Base-by-base conservation (phyloP, 2,888 invertebrate genomes). In the Eupithecia vulgata region DNA sequence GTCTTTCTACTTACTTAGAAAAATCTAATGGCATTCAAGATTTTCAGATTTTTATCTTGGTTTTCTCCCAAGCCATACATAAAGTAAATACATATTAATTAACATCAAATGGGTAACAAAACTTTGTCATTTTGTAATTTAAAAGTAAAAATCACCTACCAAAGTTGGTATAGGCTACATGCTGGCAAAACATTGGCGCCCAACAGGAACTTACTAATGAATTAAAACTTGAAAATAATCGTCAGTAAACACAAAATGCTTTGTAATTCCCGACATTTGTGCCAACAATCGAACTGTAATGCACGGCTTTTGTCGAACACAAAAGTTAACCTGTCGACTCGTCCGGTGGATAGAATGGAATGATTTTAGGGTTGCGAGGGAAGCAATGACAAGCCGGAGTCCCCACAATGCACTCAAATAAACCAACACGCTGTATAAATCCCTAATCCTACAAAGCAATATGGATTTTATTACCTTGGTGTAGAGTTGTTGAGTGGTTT, bases 271-370 rank as follows among this genome's bases (percentile, higher is more conserved):
- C 90, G 88, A 92, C 94, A 94, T 94, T 94, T 94, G 94, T 89
- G 91, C 93, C 88, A 90, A 94, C 93, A 94, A 93, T 93, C 87
- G 89, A 86, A 85, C 85, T 87, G 88, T 94, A 94, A 94, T 94
- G 92, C 91, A 89, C 86, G 87, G 92, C 92, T 90, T 91, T 93
- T 92, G 88, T 91, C 84, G 85, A 90, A 89, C 85, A 91, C 93
- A 94, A 94, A 94, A 94, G 94, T 91, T 91, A 93, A 94, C 94
- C 94, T 94, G 94, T 93, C 92, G 88, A 84, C 85, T 89, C 90
- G 90, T 91, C 90, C 91, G 89, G 86, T 84, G 86, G 86, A 85
- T 85, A 88, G 90, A 93, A 94, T 91, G 85, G 88, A 92, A 89
- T 89, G 88, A 91, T 92, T 94, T 93, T 92, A 93, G 94, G 94